A percentile compares a stretch with the other conserved stretches of the same genome.
Conservation (phyloP, 1,140 invertebrate genomes). For the Matsumurasca onukii region DNA sequence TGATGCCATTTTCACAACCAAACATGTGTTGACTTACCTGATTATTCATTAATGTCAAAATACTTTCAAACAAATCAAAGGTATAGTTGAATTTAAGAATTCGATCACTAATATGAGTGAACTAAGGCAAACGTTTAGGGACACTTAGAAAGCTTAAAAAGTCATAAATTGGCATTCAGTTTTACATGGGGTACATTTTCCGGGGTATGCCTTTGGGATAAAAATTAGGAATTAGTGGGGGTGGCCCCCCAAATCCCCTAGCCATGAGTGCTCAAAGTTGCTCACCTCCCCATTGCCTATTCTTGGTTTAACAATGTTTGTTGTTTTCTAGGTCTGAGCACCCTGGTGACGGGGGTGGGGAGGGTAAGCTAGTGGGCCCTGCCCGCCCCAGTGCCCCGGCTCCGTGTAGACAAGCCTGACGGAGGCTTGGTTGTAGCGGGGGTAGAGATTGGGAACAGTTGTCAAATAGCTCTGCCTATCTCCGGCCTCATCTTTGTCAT, state of each 20-base stretch:
- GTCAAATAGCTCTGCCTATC: slow-evolving; percentile 70
- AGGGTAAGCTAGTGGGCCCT: slow-evolving; percentile 43
- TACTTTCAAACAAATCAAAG: too few relatives aligned
- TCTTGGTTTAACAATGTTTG: neutral
- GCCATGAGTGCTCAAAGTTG: neutral
- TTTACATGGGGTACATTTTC: too few relatives aligned
- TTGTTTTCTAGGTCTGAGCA: neutral
- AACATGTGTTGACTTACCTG: too few relatives aligned
- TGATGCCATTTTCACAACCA: too few relatives aligned
- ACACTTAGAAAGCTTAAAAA: too few relatives aligned
- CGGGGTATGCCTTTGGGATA: neutral
- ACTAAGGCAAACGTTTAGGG: too few relatives aligned
- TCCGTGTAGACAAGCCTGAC: slow-evolving; percentile 72
- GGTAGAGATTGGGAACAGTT: slow-evolving; percentile 71
- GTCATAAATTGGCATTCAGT: too few relatives aligned
- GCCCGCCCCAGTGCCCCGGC: slow-evolving; percentile 58
- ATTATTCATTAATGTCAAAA: too few relatives aligned
- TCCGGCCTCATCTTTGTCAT: slow-evolving; percentile 73
- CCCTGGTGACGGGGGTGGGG: slow-evolving; percentile 1
- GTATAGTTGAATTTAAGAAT: too few relatives aligned
- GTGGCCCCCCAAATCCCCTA: too few relatives aligned
- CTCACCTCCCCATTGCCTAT: neutral
- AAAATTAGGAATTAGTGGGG: neutral
- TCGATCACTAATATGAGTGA: too few relatives aligned
- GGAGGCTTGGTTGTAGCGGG: slow-evolving; percentile 71